Percentiles rank a stretch among this genome's conserved stretches.
phyloP scores from a whole-genome alignment of 2,888 invertebrate genomes.

The Pseudoips prasinana region DNA sequence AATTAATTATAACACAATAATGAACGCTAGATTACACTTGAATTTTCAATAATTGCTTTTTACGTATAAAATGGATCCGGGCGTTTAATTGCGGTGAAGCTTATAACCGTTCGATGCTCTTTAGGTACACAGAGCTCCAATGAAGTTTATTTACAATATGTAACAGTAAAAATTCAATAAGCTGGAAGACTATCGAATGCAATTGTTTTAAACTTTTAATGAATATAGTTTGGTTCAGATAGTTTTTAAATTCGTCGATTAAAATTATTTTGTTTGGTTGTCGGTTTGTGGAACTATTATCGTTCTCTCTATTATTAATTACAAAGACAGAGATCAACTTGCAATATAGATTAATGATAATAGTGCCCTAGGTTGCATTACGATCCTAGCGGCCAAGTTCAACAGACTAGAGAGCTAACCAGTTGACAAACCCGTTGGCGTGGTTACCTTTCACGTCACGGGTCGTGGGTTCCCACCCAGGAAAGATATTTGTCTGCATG shows the following conservation, averaged over 20 bases:
- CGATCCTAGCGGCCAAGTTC: no score
- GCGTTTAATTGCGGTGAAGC: conserved; percentile 35
- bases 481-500: no score
- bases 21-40: conserved; percentile 36
- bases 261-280: no score
- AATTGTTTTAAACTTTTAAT: conserved; percentile 64
- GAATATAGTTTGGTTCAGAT: conserved; percentile 40
- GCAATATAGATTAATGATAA: no score
- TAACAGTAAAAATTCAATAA: conserved; percentile 68
- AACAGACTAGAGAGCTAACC: no score
- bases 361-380: no score
- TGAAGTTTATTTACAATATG: conserved; percentile 62
- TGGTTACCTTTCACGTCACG: no score
- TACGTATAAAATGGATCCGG: conserved; percentile 23
- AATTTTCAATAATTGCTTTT: conserved; percentile 39
- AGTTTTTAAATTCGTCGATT: conserved; percentile 15
- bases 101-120: conserved; percentile 33
- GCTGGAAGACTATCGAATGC: conserved; percentile 70
- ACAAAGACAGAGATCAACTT: no score
- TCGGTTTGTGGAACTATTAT: no score
- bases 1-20: conserved; percentile 32
- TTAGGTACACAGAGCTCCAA: conserved; percentile 51
- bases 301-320: no score
- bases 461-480: no score
- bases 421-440: no score